Percentiles rank a stretch among this genome's conserved stretches.
phyloP scores from a whole-genome alignment of 2,797 vertebrate species.

The Pangasius larnaudii region DNA sequence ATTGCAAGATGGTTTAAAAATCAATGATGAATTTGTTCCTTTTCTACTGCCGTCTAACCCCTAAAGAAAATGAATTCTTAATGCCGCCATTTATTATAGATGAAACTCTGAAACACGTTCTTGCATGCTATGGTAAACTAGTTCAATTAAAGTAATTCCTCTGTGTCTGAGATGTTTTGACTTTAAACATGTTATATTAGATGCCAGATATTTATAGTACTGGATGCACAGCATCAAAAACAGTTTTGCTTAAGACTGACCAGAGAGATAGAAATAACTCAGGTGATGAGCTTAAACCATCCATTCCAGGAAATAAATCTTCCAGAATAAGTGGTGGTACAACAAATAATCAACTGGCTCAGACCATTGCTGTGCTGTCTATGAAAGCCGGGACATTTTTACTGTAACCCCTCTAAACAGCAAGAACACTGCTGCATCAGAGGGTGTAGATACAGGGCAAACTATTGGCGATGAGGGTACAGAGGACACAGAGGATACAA shows the following conservation, averaged over 20 bases:
- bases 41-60: neutral
- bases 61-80: neutral
- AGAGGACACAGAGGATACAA: constrained; percentile 2
- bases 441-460: neutral
- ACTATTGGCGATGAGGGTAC: neutral
- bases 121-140: neutral
- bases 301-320: neutral
- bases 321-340: neutral
- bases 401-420: neutral
- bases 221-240: neutral
- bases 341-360: neutral
- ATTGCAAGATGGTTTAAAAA: constrained; percentile 1
- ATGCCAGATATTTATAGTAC: neutral
- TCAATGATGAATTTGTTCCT: neutral
- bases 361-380: neutral
- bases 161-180: neutral
- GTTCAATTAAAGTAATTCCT: neutral
- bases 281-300: neutral
- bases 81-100: constrained; percentile 11
- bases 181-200: neutral
- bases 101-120: neutral
- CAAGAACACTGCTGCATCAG: constrained; percentile 12
- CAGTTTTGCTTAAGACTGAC: neutral
- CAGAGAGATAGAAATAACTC: neutral
- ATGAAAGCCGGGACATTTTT: neutral